Evolutionary conservation across 2,888 invertebrate genomes (phyloP), one percentile per base, ranked within the genome.

Genomic region (Cartodere bifasciata): DNA sequence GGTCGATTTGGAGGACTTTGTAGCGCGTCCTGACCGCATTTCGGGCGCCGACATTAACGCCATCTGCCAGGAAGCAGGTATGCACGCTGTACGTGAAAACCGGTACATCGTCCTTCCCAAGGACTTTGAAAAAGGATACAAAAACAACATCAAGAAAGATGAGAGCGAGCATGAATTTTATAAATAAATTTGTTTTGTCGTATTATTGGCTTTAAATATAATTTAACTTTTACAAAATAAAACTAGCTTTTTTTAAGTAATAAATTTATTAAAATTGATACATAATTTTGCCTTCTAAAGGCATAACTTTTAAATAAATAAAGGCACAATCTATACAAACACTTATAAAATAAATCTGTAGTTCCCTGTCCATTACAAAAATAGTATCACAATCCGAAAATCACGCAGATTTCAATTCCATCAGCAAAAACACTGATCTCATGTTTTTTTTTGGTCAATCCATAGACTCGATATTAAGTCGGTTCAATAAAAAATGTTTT

Each of bases 111-210:
- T 99, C 3, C 67, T 99, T 32, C 87, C 92, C 4, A 99, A 99
- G 65, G 98, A 99, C 66, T 98, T 98, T 52, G 98, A 99, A 58
- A 98, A 98, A 59, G 98, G 95, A 20, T 98, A 99, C 67, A 99
- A 98, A 58, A 97, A 95, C 56, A 97, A 97, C 55, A 94, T 94
- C 54, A 97, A 97, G 67, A 98, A 99, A 58, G 97, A 98, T 61
- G 95, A 94, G 60, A 86, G 92, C 49, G 97, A 98, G 67, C 95
- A 97, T 53, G 98, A 98, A 60, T 98, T 98, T 67, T 98, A 99
- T 64, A 97, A 95, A 72, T 98, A 91, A 74, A 32, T 29, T 12
- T 11, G 14, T 27, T 13, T 23, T 12, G 5, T 17, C 20, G n/a
- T n/a, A n/a, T n/a, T n/a, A n/a, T n/a, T n/a, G n/a, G n/a, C n/a